phyloP scores from a whole-genome alignment of 2,888 invertebrate genomes.

The Platypus cylindrus region DNA sequence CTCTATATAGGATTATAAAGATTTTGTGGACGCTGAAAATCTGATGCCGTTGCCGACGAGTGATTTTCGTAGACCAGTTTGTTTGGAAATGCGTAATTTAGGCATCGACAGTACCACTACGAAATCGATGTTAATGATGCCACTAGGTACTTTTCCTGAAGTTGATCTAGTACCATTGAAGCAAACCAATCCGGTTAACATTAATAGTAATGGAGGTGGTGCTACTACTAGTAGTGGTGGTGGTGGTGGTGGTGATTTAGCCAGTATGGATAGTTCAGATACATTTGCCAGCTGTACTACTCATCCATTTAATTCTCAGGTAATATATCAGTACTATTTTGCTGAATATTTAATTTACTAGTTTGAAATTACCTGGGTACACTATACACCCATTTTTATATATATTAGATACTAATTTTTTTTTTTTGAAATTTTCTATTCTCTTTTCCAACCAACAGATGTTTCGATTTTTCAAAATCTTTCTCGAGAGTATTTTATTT shows the following conservation, averaged over 20 bases:
- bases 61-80: conserved; percentile 71
- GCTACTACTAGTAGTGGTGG: too few relatives aligned
- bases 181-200: conserved; percentile 30
- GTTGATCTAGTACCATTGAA: conserved; percentile 20
- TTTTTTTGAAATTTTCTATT: neutral
- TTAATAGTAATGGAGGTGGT: conserved; percentile 24
- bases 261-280: conserved; percentile 67
- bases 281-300: conserved; percentile 95
- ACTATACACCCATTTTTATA: neutral
- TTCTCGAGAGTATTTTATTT: too few relatives aligned
- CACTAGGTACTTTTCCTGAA: conserved; percentile 12
- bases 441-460: too few relatives aligned
- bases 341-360: too few relatives aligned
- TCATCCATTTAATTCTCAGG: conserved; percentile 81
- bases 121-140: conserved; percentile 1
- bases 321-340: conserved; percentile 1
- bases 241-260: conserved; percentile 41
- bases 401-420: neutral
- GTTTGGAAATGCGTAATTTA: conserved; percentile 64
- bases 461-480: too few relatives aligned
- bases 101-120: conserved; percentile 17
- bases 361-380: too few relatives aligned
- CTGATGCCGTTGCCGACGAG: conserved; percentile 77
- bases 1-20: conserved; percentile 77
- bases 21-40: conserved; percentile 82